Base-by-base conservation (phyloP, 2,888 invertebrate species). In the Alitta virens region DNA sequence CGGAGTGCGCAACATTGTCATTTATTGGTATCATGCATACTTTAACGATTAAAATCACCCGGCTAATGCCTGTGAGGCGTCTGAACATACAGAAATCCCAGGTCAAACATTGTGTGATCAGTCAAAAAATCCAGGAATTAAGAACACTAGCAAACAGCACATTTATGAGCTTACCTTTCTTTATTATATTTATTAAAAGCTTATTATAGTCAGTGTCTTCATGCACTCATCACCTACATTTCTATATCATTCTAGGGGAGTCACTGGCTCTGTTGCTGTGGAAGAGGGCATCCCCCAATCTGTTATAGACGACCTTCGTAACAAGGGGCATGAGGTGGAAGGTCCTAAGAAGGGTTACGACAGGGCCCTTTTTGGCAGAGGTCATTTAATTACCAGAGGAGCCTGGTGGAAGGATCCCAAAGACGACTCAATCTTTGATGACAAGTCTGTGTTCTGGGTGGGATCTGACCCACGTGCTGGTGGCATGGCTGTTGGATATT, bases 381-480 rank as follows among this genome's bases (percentile, higher is more conserved):
- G 79, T n/a, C 80, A 80, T 60, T 68, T 79, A 5, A 81, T 81
- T 56, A 72, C 76, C 3, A 65, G 68, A 38, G 78, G 79, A 2
- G 63, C 67, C 2, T 65, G 65, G 65, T 67, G 67, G 67, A 43
- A 21, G 43, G 26, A 51, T 9, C 0, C 42, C 0, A 49, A 63
- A 16, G 61, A 57, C 23, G 62, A 21, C 21, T 26, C 14, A 18
- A 49, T 40, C 24, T 55, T 27, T 53, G 38, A 55, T 27, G 53
- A 62, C 16, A 56, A 27, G 18, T 21, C 33, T 26, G 70, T 72
- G 7, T 73, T 73, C 57, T 78, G 77, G 77, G 76, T 72, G n/a
- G 79, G 76, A 1, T 73, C 76, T 5, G 80, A 80, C 59, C 76
- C 77, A 1, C 69, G 80, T 59, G 72, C 72, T 33, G 79, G 79